Percentiles rank a stretch among this genome's conserved stretches.
Conservation (phyloP, 2,888 invertebrate species). For the Drosophila austrosaltans region DNA sequence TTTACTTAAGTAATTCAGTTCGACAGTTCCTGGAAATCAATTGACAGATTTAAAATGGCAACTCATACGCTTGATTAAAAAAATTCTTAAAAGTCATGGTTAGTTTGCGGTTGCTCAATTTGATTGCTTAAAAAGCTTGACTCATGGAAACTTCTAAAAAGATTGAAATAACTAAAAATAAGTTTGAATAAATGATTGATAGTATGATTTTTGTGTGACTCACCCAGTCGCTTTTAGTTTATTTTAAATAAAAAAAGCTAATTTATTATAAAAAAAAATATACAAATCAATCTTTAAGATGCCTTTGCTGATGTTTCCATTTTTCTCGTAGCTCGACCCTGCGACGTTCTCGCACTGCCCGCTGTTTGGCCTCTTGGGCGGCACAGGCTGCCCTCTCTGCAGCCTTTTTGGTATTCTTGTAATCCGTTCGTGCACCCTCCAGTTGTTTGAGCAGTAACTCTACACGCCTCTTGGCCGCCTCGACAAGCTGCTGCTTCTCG, state of each 20-base stretch:
- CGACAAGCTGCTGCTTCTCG: constrained; percentile 88
- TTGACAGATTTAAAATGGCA: background rate
- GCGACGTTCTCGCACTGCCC: constrained; percentile 54
- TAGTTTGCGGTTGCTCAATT: constrained; percentile 22
- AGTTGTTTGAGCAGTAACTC: constrained; percentile 87
- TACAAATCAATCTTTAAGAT: background rate
- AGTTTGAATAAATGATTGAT: too few species aligned
- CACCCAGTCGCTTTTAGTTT: too few species aligned
- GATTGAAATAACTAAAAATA: background rate
- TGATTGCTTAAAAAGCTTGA: too few species aligned
- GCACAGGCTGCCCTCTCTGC: constrained; percentile 88
- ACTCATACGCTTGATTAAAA: constrained; percentile 3
- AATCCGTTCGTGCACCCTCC: constrained; percentile 86
- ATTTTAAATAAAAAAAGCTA: background rate
- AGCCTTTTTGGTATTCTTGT: constrained; percentile 87
- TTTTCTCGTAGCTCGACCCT: constrained; percentile 36
- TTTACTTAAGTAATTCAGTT: background rate
- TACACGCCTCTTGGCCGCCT: constrained; percentile 87
- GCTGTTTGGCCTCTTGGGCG: constrained; percentile 87
- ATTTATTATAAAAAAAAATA: background rate
- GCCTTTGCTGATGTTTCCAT: constrained; percentile 15
- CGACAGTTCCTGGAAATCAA: background rate
- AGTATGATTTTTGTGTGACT: too few species aligned
- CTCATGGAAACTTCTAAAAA: background rate
- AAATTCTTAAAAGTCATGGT: constrained; percentile 27